A percentile compares a stretch with the other conserved stretches of the same genome.
Conservation (phyloP, 2,113 vertebrate species). For the Ammodramus savannarum region DNA sequence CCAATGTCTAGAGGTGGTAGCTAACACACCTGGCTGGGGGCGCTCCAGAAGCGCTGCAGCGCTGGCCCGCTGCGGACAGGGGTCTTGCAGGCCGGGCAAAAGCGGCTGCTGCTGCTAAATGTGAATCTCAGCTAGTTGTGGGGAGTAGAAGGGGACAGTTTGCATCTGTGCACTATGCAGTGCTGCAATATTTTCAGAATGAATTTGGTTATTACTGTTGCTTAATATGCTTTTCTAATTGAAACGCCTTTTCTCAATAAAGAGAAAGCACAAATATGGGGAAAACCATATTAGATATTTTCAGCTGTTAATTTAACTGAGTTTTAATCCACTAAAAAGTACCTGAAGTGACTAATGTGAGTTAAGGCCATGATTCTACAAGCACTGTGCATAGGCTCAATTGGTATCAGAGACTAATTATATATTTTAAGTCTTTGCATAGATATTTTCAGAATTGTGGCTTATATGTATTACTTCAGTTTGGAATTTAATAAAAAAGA, state of each 20-base stretch:
- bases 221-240: conserved; percentile 12
- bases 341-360: neutral
- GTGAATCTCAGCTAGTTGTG: neutral
- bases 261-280: conserved; percentile 15
- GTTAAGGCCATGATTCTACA: conserved; percentile 7
- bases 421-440: neutral
- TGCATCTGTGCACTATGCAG: neutral
- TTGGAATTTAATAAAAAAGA: conserved; percentile 29
- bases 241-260: conserved; percentile 36
- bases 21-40: conserved; percentile 68
- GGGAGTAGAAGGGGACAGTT: neutral
- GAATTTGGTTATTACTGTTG: conserved; percentile 7
- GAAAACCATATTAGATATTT: neutral
- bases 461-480: conserved; percentile 31
- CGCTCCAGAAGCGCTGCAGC: conserved; percentile 58
- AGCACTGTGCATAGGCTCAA: neutral
- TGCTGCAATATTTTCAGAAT: neutral
- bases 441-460: conserved; percentile 17
- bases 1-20: conserved; percentile 48
- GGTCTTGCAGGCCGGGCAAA: neutral
- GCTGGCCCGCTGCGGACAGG: conserved; percentile 32
- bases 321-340: neutral
- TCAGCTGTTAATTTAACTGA: conserved; percentile 6
- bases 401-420: neutral
- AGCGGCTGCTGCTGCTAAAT: conserved; percentile 10